Evolutionary conservation across 2,888 invertebrate genomes (phyloP).

Genomic region (Caradrina kadenii): DNA sequence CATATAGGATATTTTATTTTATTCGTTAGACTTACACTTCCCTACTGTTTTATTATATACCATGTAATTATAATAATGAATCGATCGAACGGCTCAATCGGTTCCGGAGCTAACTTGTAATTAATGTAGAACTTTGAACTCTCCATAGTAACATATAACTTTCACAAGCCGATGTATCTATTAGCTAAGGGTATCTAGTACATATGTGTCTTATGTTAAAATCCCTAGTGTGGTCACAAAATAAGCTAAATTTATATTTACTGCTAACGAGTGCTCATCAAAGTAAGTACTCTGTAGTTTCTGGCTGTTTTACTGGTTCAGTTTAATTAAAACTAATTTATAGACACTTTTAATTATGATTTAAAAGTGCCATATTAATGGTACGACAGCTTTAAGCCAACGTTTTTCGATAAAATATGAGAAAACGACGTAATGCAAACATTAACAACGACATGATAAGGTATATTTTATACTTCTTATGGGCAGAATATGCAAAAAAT

Average conservation of each 20-base stretch:
- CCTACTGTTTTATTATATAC: slow-evolving; percentile 12
- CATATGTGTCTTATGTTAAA: slow-evolving; percentile 23
- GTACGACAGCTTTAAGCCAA: not conserved
- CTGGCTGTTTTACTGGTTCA: not conserved
- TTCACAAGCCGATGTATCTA: slow-evolving; percentile 43
- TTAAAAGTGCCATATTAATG: not conserved
- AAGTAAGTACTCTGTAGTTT: slow-evolving; percentile 7
- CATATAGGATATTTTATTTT: slow-evolving; percentile 23
- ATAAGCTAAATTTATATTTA: slow-evolving; percentile 17
- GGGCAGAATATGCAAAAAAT: slow-evolving; percentile 8
- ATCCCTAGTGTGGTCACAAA: slow-evolving; percentile 24
- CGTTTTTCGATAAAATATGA: not conserved
- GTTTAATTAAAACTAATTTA: not conserved
- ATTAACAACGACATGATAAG: not conserved
- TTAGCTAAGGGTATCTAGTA: slow-evolving; percentile 21
- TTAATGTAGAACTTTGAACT: slow-evolving; percentile 54
- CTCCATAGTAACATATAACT: slow-evolving; percentile 40
- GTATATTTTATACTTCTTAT: not conserved
- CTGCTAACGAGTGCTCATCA: not conserved
- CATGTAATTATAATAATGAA: slow-evolving; percentile 44
- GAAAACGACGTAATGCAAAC: not conserved
- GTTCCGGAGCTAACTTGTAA: slow-evolving; percentile 52
- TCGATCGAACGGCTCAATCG: slow-evolving; percentile 49
- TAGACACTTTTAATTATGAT: not conserved
- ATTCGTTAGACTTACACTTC: slow-evolving; percentile 13